Evolutionary conservation across 2,113 vertebrate species (phyloP).

Genomic region (Percopsis transmontana): DNA sequence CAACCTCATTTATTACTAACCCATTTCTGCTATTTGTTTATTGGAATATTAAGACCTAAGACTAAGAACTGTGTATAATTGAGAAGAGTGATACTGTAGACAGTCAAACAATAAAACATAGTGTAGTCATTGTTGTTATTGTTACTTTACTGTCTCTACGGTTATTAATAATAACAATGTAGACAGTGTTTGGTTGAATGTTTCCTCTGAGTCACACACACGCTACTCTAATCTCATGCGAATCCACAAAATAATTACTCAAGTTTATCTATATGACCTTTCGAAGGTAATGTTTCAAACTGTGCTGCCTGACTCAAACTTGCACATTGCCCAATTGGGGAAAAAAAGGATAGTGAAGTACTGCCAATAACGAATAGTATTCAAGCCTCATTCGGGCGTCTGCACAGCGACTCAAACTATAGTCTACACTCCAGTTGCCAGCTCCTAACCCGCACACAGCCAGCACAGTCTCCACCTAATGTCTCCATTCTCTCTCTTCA

Average conservation of each 20-base stretch:
- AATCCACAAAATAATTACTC: constrained; percentile 50
- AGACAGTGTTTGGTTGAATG: constrained; percentile 46
- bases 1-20: constrained; percentile 36
- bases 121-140: constrained; percentile 47
- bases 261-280: constrained; percentile 57
- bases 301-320: neutral
- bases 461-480: constrained; percentile 21
- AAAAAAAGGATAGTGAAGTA: constrained; percentile 25
- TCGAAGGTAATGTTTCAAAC: constrained; percentile 32
- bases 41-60: no score
- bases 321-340: constrained; percentile 5
- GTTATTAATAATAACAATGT: constrained; percentile 7
- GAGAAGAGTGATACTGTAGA: constrained; percentile 15
- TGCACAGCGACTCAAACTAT: neutral
- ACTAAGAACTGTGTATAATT: constrained; percentile 12
- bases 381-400: constrained; percentile 15
- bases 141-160: constrained; percentile 21
- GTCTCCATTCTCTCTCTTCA: constrained; percentile 60
- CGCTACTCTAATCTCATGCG: constrained; percentile 43
- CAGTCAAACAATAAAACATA: constrained; percentile 23
- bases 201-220: constrained; percentile 32
- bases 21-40: constrained; percentile 49
- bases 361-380: constrained; percentile 31
- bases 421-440: no score
- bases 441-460: constrained; percentile 1